Evolutionary conservation across 2,888 invertebrate genomes (phyloP).

Genomic region (Synanthedon vespiformis): DNA sequence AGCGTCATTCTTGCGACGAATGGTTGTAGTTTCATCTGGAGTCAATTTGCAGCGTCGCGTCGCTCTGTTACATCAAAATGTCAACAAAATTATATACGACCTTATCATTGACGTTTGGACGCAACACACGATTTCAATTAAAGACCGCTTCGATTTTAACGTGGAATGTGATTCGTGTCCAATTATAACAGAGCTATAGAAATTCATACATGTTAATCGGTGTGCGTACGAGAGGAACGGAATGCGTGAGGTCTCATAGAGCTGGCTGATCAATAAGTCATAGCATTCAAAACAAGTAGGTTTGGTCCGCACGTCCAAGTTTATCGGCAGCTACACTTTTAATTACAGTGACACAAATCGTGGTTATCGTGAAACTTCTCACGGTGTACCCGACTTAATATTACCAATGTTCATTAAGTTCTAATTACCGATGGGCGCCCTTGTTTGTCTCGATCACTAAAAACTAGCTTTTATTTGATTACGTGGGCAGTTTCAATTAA

Average conservation of each 20-base stretch:
- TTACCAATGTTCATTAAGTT: slow-evolving; percentile 66
- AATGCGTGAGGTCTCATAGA: slow-evolving; percentile 25
- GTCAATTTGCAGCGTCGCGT: slow-evolving; percentile 28
- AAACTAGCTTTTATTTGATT: slow-evolving; percentile 69
- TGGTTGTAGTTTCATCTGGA: background rate
- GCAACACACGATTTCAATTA: slow-evolving; percentile 69
- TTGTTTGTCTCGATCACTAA: slow-evolving; percentile 66
- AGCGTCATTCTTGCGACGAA: too few relatives aligned
- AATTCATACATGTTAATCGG: slow-evolving; percentile 14
- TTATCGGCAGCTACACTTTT: slow-evolving; percentile 68
- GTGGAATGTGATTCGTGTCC: slow-evolving; percentile 47
- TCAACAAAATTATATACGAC: slow-evolving; percentile 32
- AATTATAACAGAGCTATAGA: slow-evolving; percentile 31
- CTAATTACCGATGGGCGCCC: slow-evolving; percentile 68
- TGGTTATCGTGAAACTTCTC: slow-evolving; percentile 65
- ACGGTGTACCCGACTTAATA: slow-evolving; percentile 63
- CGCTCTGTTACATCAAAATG: slow-evolving; percentile 19
- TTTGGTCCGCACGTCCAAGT: slow-evolving; percentile 41
- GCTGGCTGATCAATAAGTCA: slow-evolving; percentile 44
- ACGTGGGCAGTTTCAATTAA: slow-evolving; percentile 69
- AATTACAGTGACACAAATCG: slow-evolving; percentile 70
- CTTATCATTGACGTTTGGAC: slow-evolving; percentile 53
- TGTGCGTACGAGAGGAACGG: slow-evolving; percentile 16
- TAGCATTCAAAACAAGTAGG: slow-evolving; percentile 57
- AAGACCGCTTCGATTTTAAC: slow-evolving; percentile 54